Evolutionary conservation across 1,140 invertebrate genomes (phyloP), one percentile per base, ranked within the genome.

Genomic region (Bilobella aurantiaca): DNA sequence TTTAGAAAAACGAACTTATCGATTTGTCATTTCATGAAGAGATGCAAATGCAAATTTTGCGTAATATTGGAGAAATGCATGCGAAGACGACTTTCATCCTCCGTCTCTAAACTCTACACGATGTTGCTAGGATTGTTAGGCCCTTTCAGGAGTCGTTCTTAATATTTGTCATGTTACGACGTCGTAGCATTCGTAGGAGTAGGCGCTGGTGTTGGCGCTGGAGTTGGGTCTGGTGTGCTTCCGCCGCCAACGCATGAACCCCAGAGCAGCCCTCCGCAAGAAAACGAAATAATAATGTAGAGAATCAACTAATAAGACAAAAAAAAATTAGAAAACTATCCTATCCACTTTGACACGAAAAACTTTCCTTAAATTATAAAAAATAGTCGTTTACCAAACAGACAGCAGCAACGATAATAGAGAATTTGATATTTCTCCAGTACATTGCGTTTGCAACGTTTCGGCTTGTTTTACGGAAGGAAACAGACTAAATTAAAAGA

Each of bases 401-500:
- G 60, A 91, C 81, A 46, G 81, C 70, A 27, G 79, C 83, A 73
- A 92, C 81, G 64, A 93, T 86, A 1, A 93, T 81, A 70, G 93
- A 93, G 73, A 95, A 81, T 76, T 94, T 94, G 1, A 95, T 83
- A 77, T 94, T 95, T 78, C 94, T 94, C 91, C 91, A 94, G 78
- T 92, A 96, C 76, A 95, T 81, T 23, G 89, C 87, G 27, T 90
- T 81, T 49, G 91, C 89, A 21, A 96, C 77, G 69, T 87, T 91
- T 74, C 90, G 82, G 72, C 91, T 93, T 0, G 86, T 88, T 72
- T 86, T 87, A 72, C 88, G 86, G 77, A 94, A 96, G 56, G 88
- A 85, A 1, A 93, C 85, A 16, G 91, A 90, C 91, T 93, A 77
- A 73, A 84, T 83, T 76, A 74, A 74, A 59, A 31, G 25, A 60